Conservation (phyloP, 2,888 invertebrate species). For the Saturnia japonica region DNA sequence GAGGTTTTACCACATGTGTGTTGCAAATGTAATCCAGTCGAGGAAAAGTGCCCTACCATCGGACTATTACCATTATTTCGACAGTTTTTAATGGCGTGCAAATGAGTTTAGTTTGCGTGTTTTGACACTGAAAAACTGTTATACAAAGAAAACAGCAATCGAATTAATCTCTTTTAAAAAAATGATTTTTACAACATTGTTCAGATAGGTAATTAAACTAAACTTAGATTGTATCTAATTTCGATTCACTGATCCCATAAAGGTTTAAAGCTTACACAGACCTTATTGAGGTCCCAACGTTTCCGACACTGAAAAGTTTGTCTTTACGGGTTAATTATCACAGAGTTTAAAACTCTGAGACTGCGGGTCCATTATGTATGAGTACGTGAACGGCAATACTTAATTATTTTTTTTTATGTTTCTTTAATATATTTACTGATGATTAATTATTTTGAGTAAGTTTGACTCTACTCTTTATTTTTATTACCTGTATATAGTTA, state of each 20-base stretch:
- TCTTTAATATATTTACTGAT: neutral
- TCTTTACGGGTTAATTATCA: slow-evolving; percentile 37
- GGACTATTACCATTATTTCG: too few relatives aligned
- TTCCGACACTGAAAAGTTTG: slow-evolving; percentile 31
- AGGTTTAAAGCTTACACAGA: slow-evolving; percentile 25
- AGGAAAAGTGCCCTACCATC: too few relatives aligned
- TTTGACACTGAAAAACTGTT: neutral
- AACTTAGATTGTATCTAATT: slow-evolving; percentile 18
- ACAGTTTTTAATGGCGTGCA: too few relatives aligned
- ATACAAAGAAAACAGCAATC: neutral
- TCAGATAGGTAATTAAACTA: neutral
- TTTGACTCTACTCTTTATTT: neutral
- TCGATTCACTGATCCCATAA: slow-evolving; percentile 30
- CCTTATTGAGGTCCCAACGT: slow-evolving; percentile 30
- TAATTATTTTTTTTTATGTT: neutral
- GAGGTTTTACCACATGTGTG: too few relatives aligned
- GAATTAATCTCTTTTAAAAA: neutral
- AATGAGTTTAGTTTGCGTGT: too few relatives aligned
- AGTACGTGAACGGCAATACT: slow-evolving; percentile 13
- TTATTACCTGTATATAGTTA: neutral
- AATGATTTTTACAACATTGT: neutral
- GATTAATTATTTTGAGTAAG: neutral
- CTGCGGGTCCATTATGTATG: slow-evolving; percentile 28
- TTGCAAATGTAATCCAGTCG: neutral
- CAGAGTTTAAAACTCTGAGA: slow-evolving; percentile 28